Evolutionary conservation across 2,888 invertebrate genomes (phyloP).

Genomic region (Dynastes grantii): DNA sequence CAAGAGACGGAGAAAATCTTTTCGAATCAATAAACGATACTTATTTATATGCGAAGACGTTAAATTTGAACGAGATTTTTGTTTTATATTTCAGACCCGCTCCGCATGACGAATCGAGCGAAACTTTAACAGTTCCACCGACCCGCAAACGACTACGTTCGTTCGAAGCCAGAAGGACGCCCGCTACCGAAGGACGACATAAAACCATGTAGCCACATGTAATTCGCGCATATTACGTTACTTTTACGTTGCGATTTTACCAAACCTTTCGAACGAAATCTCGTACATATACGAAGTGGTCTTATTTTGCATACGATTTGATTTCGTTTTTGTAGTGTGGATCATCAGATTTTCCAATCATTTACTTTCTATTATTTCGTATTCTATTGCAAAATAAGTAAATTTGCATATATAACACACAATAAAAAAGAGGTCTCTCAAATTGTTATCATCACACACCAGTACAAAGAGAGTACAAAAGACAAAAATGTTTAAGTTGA

Average conservation of each 20-base stretch:
- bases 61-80: constrained; percentile 33
- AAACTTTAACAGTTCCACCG: constrained; percentile 61
- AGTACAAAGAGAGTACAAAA: constrained; percentile 35
- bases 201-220: constrained; percentile 66
- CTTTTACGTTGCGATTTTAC: constrained; percentile 25
- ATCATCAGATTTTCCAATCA: not conserved
- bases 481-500: not conserved
- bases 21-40: constrained; percentile 10
- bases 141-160: constrained; percentile 64
- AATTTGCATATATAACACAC: too few species aligned
- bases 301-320: not conserved
- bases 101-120: constrained; percentile 57
- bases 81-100: constrained; percentile 61
- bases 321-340: not conserved
- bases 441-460: not conserved
- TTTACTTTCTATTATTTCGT: not conserved
- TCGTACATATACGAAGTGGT: not conserved
- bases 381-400: too few species aligned
- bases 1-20: not conserved
- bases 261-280: not conserved
- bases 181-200: constrained; percentile 61
- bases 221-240: constrained; percentile 45
- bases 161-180: constrained; percentile 62
- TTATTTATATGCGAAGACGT: constrained; percentile 42
- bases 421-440: not conserved